phyloP scores from a whole-genome alignment of 2,797 vertebrate species.

The Capromys pilorides region DNA sequence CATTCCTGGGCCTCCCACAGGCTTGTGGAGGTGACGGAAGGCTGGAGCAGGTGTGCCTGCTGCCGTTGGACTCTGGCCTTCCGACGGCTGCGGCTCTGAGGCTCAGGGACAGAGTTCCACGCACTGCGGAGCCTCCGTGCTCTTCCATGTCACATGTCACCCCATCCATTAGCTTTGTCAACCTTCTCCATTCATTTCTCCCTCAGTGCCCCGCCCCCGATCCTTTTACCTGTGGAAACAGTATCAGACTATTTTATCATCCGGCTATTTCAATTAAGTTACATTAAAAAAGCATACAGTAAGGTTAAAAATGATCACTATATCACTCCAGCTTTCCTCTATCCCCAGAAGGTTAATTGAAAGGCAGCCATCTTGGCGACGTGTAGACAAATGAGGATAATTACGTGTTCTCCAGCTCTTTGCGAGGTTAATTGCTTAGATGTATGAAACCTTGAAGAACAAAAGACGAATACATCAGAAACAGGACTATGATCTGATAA shows the following conservation, averaged over 20 bases:
- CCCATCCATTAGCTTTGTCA: conserved; percentile 78
- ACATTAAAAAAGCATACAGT: conserved; percentile 83
- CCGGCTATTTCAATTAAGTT: conserved; percentile 88
- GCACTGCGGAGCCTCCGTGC: neutral
- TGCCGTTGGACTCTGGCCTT: neutral
- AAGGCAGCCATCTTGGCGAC: conserved; percentile 89
- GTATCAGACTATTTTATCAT: conserved; percentile 85
- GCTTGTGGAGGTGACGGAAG: conserved; percentile 1
- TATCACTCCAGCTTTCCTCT: conserved; percentile 88
- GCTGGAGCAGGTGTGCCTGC: neutral
- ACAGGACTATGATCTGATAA: conserved; percentile 86
- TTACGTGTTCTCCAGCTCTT: conserved; percentile 89
- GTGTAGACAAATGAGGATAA: conserved; percentile 91
- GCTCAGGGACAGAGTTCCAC: neutral
- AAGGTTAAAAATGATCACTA: conserved; percentile 88
- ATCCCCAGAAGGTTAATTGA: conserved; percentile 90
- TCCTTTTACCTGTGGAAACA: conserved; percentile 85
- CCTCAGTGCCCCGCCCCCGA: conserved; percentile 68
- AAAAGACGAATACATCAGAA: conserved; percentile 90
- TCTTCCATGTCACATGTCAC: neutral
- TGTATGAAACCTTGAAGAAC: conserved; percentile 88
- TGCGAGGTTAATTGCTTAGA: conserved; percentile 91
- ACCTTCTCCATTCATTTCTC: conserved; percentile 72
- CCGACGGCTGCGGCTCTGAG: conserved; percentile 1
- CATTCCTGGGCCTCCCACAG: neutral